These are phyloP conservation scores for Noctua janthe DNA, from an alignment of 2,888 invertebrate species.

Conservation along the genomic window DNA sequence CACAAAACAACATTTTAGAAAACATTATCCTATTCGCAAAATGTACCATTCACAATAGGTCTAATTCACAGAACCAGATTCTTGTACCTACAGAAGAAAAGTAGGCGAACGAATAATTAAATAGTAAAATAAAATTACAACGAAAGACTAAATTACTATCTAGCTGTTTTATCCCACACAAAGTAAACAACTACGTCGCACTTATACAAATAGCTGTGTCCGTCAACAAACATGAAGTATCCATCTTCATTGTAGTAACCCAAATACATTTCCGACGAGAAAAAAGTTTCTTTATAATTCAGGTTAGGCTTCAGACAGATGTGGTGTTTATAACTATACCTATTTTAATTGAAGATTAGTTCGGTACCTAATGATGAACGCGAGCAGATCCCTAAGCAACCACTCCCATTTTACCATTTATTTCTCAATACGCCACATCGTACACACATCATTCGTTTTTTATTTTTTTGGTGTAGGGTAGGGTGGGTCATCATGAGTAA, in stretches of 20 bases:
- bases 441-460: too few relatives aligned
- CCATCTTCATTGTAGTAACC: constrained; percentile 41
- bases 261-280: constrained; percentile 41
- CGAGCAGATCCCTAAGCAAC: not conserved
- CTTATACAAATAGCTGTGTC: constrained; percentile 33
- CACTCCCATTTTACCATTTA: not conserved
- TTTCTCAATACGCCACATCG: not conserved
- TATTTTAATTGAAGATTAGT: not conserved
- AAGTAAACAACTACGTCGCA: constrained; percentile 24
- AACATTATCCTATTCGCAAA: not conserved
- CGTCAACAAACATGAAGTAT: constrained; percentile 31
- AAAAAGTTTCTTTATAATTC: constrained; percentile 35
- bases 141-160: not conserved
- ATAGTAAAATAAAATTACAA: not conserved
- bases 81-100: not conserved
- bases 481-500: too few relatives aligned
- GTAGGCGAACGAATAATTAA: not conserved
- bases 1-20: not conserved
- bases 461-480: too few relatives aligned
- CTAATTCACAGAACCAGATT: not conserved
- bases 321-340: not conserved
- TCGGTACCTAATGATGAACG: not conserved
- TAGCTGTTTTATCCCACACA: not conserved
- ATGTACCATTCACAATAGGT: not conserved
- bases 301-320: constrained; percentile 29